A percentile compares a stretch with the other conserved stretches of the same genome.
phyloP scores from a whole-genome alignment of 1,140 invertebrate species.

The Diorhabda sublineata region DNA sequence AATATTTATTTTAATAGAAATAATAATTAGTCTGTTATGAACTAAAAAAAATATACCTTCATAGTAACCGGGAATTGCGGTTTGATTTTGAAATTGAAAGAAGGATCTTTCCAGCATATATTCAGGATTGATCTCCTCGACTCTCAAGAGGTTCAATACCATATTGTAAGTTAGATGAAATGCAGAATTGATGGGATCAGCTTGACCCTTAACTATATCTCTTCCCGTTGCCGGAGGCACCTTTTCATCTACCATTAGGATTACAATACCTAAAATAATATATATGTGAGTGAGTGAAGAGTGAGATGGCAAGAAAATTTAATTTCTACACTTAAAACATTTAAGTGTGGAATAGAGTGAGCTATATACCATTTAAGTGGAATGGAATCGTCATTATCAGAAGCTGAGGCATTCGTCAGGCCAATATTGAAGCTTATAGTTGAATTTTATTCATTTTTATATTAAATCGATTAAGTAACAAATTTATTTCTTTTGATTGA shows the following conservation, averaged over 20 bases:
- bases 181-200: conserved; percentile 96
- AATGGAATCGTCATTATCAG: too few species aligned
- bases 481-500: too few species aligned
- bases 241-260: conserved; percentile 98
- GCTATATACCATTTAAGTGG: too few species aligned
- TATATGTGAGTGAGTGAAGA: not conserved
- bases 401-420: too few species aligned
- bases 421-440: too few species aligned
- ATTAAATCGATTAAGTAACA: too few species aligned
- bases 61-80: conserved; percentile 83
- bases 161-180: conserved; percentile 99
- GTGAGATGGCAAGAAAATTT: not conserved
- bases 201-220: conserved; percentile 84
- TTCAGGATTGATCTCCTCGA: conserved; percentile 99
- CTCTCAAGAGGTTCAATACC: conserved; percentile 93
- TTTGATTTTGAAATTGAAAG: conserved; percentile 98
- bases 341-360: too few species aligned
- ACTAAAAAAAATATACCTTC: conserved; percentile 61
- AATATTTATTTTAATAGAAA: too few species aligned
- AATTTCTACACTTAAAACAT: too few species aligned
- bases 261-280: conserved; percentile 66
- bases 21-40: too few species aligned
- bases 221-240: conserved; percentile 76
- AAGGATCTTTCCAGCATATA: conserved; percentile 99
- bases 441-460: too few species aligned